Percentiles rank a stretch among this genome's conserved stretches.
Evolutionary conservation across 2,888 invertebrate species (phyloP).

Genomic region (Thumatha senex): DNA sequence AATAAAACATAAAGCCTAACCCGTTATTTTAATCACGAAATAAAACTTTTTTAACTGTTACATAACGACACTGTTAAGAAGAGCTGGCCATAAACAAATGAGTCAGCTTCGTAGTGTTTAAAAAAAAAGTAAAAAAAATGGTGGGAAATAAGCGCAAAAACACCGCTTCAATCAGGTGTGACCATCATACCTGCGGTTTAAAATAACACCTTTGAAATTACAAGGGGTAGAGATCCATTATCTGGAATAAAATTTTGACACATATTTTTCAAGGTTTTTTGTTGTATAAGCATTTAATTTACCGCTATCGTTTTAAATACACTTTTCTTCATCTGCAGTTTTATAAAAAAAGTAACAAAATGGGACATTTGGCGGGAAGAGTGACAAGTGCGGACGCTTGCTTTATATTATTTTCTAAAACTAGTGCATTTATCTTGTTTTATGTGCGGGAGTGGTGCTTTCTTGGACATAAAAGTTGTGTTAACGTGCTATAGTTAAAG

Average conservation of each 20-base stretch:
- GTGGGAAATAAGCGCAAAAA: constrained; percentile 49
- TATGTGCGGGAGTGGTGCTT: too few relatives aligned
- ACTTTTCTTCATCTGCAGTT: too few relatives aligned
- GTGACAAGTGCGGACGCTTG: too few relatives aligned
- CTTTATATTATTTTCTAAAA: too few relatives aligned
- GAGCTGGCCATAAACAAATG: constrained; percentile 45
- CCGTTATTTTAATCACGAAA: constrained; percentile 23
- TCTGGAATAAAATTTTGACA: not conserved
- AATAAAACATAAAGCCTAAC: constrained; percentile 15
- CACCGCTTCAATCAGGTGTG: constrained; percentile 51
- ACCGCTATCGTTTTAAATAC: too few relatives aligned
- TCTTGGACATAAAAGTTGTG: too few relatives aligned
- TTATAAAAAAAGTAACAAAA: too few relatives aligned
- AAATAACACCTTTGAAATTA: constrained; percentile 42
- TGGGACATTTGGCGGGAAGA: too few relatives aligned
- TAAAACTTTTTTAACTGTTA: constrained; percentile 35
- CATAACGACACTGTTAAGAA: constrained; percentile 47
- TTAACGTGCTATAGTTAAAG: too few relatives aligned
- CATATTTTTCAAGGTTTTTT: too few relatives aligned
- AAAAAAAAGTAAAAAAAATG: constrained; percentile 47
- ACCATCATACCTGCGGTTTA: constrained; percentile 43
- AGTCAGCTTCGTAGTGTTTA: constrained; percentile 36
- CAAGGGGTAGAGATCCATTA: constrained; percentile 42
- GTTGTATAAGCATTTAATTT: too few relatives aligned
- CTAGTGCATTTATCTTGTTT: too few relatives aligned